These are phyloP conservation scores for Spea bombifrons DNA, from an alignment of 2,113 vertebrate genomes.

Conservation along the genomic window DNA sequence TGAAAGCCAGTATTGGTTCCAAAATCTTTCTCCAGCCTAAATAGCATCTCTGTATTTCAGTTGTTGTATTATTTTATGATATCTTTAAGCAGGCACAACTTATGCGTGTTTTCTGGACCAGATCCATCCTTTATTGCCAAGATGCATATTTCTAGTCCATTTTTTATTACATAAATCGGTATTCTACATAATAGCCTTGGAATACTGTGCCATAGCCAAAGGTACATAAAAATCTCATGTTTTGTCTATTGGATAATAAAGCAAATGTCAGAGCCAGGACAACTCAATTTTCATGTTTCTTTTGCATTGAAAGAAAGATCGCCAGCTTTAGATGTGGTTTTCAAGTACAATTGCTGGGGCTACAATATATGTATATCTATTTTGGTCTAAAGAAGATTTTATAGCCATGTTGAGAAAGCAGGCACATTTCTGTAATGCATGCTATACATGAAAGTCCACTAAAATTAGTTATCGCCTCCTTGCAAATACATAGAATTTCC, in stretches of 20 bases:
- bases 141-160: constrained; percentile 36
- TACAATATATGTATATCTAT: too few species aligned
- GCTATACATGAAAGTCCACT: too few species aligned
- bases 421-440: too few species aligned
- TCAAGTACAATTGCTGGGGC: neutral
- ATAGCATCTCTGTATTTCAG: constrained; percentile 25
- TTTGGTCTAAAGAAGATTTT: too few species aligned
- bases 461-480: too few species aligned
- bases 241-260: constrained; percentile 43
- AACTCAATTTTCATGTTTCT: constrained; percentile 34
- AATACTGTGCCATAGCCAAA: constrained; percentile 31
- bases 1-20: constrained; percentile 12
- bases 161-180: constrained; percentile 43
- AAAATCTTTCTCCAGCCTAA: constrained; percentile 35
- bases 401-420: too few species aligned
- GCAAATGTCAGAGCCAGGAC: constrained; percentile 12
- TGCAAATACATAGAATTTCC: too few species aligned
- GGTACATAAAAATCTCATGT: constrained; percentile 21
- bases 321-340: constrained; percentile 25
- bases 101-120: constrained; percentile 37
- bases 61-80: constrained; percentile 40
- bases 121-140: constrained; percentile 7
- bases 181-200: constrained; percentile 37
- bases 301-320: constrained; percentile 18
- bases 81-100: constrained; percentile 39